A percentile compares a stretch with the other conserved stretches of the same genome.
phyloP scores from a whole-genome alignment of 2,797 vertebrate species.

The Poecile montanus region DNA sequence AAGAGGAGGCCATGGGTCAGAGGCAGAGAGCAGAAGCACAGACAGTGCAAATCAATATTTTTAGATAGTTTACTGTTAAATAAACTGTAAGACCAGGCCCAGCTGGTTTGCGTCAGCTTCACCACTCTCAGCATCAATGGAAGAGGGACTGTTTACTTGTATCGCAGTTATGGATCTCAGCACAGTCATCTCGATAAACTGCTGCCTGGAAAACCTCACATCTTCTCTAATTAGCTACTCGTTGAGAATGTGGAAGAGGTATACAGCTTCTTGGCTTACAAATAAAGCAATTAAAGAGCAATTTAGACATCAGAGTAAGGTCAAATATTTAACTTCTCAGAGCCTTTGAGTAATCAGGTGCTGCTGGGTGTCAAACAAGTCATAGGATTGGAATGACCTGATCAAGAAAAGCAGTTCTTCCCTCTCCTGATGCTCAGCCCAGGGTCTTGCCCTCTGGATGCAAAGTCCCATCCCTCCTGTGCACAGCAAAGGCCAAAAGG shows the following conservation, averaged over 20 bases:
- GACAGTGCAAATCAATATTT: constrained; percentile 73
- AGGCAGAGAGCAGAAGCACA: constrained; percentile 57
- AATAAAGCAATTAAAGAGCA: not conserved
- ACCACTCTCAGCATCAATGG: constrained; percentile 7
- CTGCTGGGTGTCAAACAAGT: not conserved
- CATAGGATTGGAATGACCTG: not conserved
- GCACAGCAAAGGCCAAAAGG: not conserved
- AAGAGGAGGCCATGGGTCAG: constrained; percentile 63
- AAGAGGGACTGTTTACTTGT: not conserved
- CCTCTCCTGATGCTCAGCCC: not conserved
- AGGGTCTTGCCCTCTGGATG: not conserved
- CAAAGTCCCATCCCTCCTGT: not conserved
- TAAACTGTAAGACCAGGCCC: constrained; percentile 44
- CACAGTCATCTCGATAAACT: not conserved
- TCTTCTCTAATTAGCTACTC: not conserved
- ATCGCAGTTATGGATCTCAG: not conserved
- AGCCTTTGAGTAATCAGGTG: not conserved
- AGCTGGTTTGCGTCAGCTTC: constrained; percentile 50
- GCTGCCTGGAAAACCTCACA: not conserved
- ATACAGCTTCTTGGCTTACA: constrained; percentile 7
- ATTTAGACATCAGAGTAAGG: not conserved
- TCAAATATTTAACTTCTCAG: constrained; percentile 6
- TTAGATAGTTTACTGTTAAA: constrained; percentile 67
- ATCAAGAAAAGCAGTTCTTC: not conserved
- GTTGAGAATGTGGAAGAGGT: not conserved